These are phyloP conservation scores for Cotesia chilonis DNA, from an alignment of 1,140 invertebrate species.

Conservation along the genomic window DNA sequence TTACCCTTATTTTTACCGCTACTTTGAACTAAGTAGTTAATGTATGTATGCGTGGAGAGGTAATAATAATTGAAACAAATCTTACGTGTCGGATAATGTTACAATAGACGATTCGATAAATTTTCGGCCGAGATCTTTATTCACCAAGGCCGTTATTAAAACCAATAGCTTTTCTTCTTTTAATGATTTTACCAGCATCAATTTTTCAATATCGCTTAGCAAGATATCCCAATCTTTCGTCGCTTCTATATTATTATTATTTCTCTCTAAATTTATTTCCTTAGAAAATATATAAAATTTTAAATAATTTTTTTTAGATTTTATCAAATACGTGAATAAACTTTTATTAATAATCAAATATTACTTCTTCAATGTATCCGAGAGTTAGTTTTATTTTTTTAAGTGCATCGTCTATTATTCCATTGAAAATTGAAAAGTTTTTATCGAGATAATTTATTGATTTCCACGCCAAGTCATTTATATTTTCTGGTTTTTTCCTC, in stretches of 20 bases:
- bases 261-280: constrained; percentile 67
- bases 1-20: too few species aligned
- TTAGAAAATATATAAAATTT: constrained; percentile 39
- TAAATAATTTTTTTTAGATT: not conserved
- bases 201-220: constrained; percentile 79
- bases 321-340: not conserved
- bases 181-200: constrained; percentile 81
- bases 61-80: constrained; percentile 27
- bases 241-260: constrained; percentile 60
- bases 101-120: constrained; percentile 80
- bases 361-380: constrained; percentile 3
- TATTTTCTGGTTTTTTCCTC: not conserved
- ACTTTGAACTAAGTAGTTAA: too few species aligned
- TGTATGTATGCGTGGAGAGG: too few species aligned
- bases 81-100: constrained; percentile 75
- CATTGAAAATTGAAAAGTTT: constrained; percentile 15
- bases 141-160: constrained; percentile 81
- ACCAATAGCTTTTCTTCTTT: constrained; percentile 85
- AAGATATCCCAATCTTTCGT: constrained; percentile 70
- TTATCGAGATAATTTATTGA: constrained; percentile 24
- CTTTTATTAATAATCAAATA: not conserved
- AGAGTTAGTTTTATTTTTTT: constrained; percentile 14
- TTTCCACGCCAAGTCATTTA: constrained; percentile 18
- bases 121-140: constrained; percentile 75
- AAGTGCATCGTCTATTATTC: constrained; percentile 7